Base-by-base conservation (phyloP, 1,140 invertebrate species). In the Drosophila sucinea region DNA sequence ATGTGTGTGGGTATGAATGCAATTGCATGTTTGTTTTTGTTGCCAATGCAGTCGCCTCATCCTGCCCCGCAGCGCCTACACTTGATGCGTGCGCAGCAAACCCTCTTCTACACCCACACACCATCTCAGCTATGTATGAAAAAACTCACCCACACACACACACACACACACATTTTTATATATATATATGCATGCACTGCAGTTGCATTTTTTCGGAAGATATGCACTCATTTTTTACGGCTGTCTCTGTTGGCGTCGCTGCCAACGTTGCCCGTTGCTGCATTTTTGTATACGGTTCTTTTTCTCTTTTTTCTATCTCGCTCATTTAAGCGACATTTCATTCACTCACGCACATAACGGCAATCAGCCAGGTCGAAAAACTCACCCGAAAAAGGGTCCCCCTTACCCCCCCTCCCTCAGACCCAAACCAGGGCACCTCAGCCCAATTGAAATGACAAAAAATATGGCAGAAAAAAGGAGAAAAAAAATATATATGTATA, bases 171-270 rank as follows among this genome's bases (percentile, higher is more conserved):
- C 38, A 51, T 32, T 56, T 70, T 35, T 23, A 30, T 41, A 35
- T 67, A 40, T 41, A 44, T 75, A 61, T 67, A 68, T 67, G 57
- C 73, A 69, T 65, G 47, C 80, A 79, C 70, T 70, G 84, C 84
- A 78, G 77, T 89, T 89, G 84, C 84, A 89, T 87, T 89, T 89
- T 89, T 89, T 89, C 80, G 84, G 84, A 89, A 89, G 84, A 89
- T 89, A 87, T 87, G 83, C 84, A 89, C 83, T 89, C 83, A 87
- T 89, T 89, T 89, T 79, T 72, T 77, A 67, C 70, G 77, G 51
- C 70, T 60, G 71, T 56, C 60, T 64, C 63, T 44, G 81, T 10
- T 56, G 60, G 40, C 73, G 69, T 62, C 58, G 62, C 29, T 27
- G 73, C 27, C 44, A 62, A 23, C 60, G 74, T 17, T 17, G 61